A percentile compares a stretch with the other conserved stretches of the same genome.
Evolutionary conservation across 2,888 invertebrate genomes (phyloP).

Genomic region (Parapristionchus giblindavisi): DNA sequence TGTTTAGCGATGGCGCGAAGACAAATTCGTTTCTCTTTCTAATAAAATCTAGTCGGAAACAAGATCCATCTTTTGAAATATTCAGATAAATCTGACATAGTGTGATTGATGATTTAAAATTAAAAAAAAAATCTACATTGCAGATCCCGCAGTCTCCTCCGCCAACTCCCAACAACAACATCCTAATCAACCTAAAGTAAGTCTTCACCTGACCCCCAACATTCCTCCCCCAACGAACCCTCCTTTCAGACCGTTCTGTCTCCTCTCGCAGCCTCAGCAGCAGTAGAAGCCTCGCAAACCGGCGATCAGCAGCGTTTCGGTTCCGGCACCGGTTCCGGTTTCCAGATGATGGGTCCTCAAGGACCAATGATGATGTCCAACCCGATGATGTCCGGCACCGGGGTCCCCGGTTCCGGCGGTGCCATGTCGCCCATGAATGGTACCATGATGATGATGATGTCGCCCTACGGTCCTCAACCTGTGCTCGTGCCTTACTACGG

Average conservation of each 20-base stretch:
- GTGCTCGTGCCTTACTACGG: neutral
- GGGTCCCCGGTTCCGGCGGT: neutral
- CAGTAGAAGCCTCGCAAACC: neutral
- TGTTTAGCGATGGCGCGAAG: no score
- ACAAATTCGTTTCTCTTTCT: no score
- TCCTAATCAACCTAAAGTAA: no score
- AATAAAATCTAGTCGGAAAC: no score
- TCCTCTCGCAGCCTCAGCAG: neutral
- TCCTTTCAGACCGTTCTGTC: neutral
- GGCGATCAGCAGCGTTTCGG: neutral
- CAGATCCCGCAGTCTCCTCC: no score
- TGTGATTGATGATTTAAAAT: no score
- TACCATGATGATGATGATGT: neutral
- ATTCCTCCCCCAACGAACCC: neutral
- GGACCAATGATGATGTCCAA: slow-evolving; percentile 4
- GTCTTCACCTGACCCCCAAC: no score
- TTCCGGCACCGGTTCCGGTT: neutral
- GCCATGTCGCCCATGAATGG: neutral
- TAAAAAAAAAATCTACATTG: no score
- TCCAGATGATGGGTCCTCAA: neutral
- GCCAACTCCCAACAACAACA: no score
- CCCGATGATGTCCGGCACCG: no score
- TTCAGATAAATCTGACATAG: no score
- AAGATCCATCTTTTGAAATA: no score
- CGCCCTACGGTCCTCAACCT: neutral